These are phyloP conservation scores for Lepidothrix coronata DNA, from an alignment of 2,113 vertebrate genomes.

Conservation along the genomic window DNA sequence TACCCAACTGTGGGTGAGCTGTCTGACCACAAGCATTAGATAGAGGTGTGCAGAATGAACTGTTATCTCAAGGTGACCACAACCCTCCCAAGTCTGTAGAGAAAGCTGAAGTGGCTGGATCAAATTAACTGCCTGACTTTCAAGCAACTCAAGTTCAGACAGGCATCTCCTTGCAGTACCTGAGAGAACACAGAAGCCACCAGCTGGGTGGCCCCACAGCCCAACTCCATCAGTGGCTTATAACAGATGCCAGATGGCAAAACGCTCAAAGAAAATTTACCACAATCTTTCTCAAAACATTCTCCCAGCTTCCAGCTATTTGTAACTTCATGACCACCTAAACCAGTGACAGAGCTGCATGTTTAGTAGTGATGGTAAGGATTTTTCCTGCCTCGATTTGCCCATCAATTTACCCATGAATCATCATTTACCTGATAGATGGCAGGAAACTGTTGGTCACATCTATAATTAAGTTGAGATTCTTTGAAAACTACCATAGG, in stretches of 20 bases:
- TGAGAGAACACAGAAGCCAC: not conserved
- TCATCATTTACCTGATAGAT: not conserved
- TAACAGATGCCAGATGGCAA: not conserved
- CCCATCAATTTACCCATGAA: not conserved
- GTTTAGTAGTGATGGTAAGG: not conserved
- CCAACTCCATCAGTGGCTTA: not conserved
- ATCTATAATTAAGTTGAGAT: not conserved
- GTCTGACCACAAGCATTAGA: not conserved
- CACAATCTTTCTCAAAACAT: not conserved
- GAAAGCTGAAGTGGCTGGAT: not conserved
- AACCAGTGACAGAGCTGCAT: not conserved
- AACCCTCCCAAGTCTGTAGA: not conserved
- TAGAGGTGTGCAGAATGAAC: not conserved
- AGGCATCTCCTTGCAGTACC: not conserved
- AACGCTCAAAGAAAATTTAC: not conserved
- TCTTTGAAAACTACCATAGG: not conserved
- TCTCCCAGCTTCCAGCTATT: not conserved
- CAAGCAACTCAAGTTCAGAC: not conserved
- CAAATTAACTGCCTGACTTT: not conserved
- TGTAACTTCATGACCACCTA: not conserved
- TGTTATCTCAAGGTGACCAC: not conserved
- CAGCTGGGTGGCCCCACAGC: not conserved
- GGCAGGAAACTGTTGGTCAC: not conserved
- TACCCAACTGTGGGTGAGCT: not conserved
- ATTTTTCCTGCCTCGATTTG: not conserved